phyloP scores from a whole-genome alignment of 2,797 vertebrate species.

The Coluber constrictor region DNA sequence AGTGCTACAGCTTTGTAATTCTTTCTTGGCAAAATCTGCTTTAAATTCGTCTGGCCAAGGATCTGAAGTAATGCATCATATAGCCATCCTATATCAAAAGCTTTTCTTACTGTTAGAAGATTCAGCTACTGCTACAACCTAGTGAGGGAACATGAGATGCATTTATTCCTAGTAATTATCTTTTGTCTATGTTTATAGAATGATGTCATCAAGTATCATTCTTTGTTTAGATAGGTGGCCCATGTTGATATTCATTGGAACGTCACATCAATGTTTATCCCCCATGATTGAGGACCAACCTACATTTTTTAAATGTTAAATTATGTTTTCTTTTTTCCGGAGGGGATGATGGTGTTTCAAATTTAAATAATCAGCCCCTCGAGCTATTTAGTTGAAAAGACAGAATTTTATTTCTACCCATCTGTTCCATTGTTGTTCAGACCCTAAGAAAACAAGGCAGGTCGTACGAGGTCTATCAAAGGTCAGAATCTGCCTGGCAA shows the following conservation, averaged over 20 bases:
- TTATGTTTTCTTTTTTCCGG: background rate
- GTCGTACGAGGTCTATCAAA: slow-evolving; percentile 18
- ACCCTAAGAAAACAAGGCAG: slow-evolving; percentile 26
- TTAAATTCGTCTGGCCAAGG: background rate
- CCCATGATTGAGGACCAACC: background rate
- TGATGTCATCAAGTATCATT: background rate
- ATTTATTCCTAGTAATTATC: background rate
- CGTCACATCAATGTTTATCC: background rate
- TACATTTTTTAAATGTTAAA: background rate
- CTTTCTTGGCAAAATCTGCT: background rate
- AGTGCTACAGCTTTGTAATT: background rate
- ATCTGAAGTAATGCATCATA: background rate
- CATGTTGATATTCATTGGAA: background rate
- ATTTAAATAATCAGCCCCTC: background rate
- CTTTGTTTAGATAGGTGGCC: background rate
- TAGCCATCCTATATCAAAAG: background rate
- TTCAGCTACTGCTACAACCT: background rate
- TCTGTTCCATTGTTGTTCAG: slow-evolving; percentile 20
- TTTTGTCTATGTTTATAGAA: background rate
- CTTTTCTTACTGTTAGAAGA: background rate
- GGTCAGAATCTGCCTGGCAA: slow-evolving; percentile 20
- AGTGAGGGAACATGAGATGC: background rate
- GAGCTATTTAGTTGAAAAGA: background rate
- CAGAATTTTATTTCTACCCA: background rate
- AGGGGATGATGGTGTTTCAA: background rate